Conservation (phyloP, 1,140 invertebrate species). For the Colletes gigas region DNA sequence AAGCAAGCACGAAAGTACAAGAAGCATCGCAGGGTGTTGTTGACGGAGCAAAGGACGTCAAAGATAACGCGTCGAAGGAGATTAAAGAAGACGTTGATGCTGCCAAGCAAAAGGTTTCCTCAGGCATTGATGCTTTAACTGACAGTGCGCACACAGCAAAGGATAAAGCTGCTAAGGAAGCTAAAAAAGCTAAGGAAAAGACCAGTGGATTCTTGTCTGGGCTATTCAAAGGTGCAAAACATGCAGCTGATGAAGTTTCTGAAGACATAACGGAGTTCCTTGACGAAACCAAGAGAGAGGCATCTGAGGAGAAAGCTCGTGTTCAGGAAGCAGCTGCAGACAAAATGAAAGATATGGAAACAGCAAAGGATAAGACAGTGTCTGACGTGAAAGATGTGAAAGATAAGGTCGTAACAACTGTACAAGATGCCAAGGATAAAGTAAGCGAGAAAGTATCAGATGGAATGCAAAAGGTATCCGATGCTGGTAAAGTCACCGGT, state of each 20-base stretch:
- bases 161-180: slow-evolving; percentile 49
- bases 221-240: slow-evolving; percentile 44
- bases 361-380: slow-evolving; percentile 32
- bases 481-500: neutral
- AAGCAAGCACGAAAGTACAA: slow-evolving; percentile 21
- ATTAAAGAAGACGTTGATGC: slow-evolving; percentile 36
- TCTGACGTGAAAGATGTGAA: slow-evolving; percentile 29
- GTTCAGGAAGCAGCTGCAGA: slow-evolving; percentile 24
- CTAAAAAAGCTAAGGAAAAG: slow-evolving; percentile 61
- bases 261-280: slow-evolving; percentile 48
- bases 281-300: slow-evolving; percentile 55
- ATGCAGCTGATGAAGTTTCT: slow-evolving; percentile 33
- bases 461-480: neutral
- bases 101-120: slow-evolving; percentile 34
- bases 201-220: slow-evolving; percentile 44
- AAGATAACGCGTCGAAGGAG: slow-evolving; percentile 43
- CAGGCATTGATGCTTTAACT: slow-evolving; percentile 12
- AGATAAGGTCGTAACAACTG: slow-evolving; percentile 10
- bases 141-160: slow-evolving; percentile 33
- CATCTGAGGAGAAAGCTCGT: slow-evolving; percentile 52
- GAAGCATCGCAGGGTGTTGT: neutral
- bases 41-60: neutral
- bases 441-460: slow-evolving; percentile 48
- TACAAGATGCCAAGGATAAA: slow-evolving; percentile 21
- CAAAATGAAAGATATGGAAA: slow-evolving; percentile 54